Conservation (phyloP, 2,888 invertebrate species). For the Drosophila paranaensis region DNA sequence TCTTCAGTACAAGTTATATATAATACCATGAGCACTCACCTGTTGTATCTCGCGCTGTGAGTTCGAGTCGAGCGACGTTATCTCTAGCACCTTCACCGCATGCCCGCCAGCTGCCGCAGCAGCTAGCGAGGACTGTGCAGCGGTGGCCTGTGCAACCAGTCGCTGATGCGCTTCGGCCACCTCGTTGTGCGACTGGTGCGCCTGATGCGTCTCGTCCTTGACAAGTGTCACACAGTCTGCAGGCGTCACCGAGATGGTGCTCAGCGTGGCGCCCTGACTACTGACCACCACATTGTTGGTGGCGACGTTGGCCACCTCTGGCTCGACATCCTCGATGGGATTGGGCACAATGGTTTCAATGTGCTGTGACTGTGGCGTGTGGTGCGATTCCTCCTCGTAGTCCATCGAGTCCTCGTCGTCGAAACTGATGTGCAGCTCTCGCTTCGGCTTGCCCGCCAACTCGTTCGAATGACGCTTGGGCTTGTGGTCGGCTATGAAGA, state of each 20-base stretch:
- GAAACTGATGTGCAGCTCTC: slow-evolving; percentile 77
- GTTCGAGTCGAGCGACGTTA: slow-evolving; percentile 83
- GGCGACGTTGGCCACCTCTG: slow-evolving; percentile 30
- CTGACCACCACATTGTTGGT: slow-evolving; percentile 65
- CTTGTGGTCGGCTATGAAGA: slow-evolving; percentile 84
- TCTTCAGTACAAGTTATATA: background rate
- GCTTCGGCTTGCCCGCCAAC: slow-evolving; percentile 70
- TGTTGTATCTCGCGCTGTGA: slow-evolving; percentile 83
- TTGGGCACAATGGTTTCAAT: slow-evolving; percentile 61
- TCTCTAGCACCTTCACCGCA: slow-evolving; percentile 83
- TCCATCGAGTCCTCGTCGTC: slow-evolving; percentile 84
- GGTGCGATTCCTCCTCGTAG: slow-evolving; percentile 79
- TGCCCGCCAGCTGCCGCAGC: slow-evolving; percentile 63
- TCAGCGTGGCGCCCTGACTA: slow-evolving; percentile 62
- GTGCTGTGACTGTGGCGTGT: slow-evolving; percentile 63
- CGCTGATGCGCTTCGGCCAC: slow-evolving; percentile 71
- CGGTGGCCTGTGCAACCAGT: slow-evolving; percentile 64
- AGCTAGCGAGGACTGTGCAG: slow-evolving; percentile 63
- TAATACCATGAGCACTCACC: slow-evolving; percentile 44
- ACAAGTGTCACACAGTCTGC: slow-evolving; percentile 81
- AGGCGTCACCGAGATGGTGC: slow-evolving; percentile 69
- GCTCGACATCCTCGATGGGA: slow-evolving; percentile 60
- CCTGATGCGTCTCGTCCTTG: slow-evolving; percentile 75
- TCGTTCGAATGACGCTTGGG: slow-evolving; percentile 74
- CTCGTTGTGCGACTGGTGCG: slow-evolving; percentile 65